A percentile compares a stretch with the other conserved stretches of the same genome.
Evolutionary conservation across 1,140 invertebrate species (phyloP).

Genomic region (Drosophila virilis): DNA sequence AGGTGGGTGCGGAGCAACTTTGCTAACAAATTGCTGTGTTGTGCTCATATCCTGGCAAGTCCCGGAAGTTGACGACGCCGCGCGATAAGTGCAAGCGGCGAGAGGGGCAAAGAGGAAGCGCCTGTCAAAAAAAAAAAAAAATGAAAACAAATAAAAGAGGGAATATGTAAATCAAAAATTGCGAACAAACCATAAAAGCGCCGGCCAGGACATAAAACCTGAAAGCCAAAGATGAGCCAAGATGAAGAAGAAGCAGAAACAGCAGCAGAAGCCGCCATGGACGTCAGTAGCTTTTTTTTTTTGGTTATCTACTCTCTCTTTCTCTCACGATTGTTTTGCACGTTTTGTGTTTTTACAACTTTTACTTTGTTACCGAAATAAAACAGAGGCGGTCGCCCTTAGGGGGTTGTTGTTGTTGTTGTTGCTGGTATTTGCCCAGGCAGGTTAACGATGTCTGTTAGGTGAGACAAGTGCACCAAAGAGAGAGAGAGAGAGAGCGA

Average conservation of each 20-base stretch:
- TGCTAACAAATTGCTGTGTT: conserved; percentile 62
- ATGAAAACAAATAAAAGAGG: neutral
- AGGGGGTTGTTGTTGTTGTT: conserved; percentile 32
- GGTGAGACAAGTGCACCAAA: conserved; percentile 43
- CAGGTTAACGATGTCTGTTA: conserved; percentile 64
- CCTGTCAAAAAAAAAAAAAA: conserved; percentile 5
- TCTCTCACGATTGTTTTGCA: conserved; percentile 14
- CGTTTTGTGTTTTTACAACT: conserved; percentile 59
- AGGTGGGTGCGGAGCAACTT: conserved; percentile 32
- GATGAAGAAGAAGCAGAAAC: conserved; percentile 3
- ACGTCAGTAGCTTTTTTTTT: conserved; percentile 8
- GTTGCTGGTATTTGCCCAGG: conserved; percentile 26
- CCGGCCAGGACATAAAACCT: conserved; percentile 63
- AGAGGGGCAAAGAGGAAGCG: neutral
- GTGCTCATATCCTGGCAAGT: conserved; percentile 32
- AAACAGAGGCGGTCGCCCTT: conserved; percentile 58
- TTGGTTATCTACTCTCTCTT: conserved; percentile 25
- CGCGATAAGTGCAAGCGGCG: conserved; percentile 45
- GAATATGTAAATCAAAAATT: conserved; percentile 70
- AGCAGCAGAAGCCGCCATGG: neutral
- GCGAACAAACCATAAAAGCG: conserved; percentile 62
- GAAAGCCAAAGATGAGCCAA: conserved; percentile 49
- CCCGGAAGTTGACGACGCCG: conserved; percentile 52
- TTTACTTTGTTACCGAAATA: conserved; percentile 75
- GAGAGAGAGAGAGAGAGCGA: conserved; percentile 8